Evolutionary conservation across 2,797 vertebrate genomes (phyloP).

Genomic region (Gymnoscopelus microlampas): DNA sequence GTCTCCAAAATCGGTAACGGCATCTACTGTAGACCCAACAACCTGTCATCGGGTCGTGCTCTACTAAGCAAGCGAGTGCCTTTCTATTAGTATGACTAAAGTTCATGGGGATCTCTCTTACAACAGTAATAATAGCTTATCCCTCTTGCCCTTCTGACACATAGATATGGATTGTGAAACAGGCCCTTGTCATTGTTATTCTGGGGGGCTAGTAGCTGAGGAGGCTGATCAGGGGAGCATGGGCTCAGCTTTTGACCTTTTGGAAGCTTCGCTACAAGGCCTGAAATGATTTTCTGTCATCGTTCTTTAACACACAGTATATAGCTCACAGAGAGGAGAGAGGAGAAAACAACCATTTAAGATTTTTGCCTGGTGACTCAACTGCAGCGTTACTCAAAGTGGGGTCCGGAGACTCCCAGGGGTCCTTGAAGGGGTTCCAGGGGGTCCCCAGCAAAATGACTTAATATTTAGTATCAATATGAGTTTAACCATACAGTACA

Average conservation of each 20-base stretch:
- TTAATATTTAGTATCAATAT: too few relatives aligned
- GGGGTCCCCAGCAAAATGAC: too few relatives aligned
- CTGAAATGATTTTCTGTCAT: slow-evolving; percentile 69
- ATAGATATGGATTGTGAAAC: slow-evolving; percentile 32
- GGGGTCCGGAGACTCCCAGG: too few relatives aligned
- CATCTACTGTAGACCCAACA: too few relatives aligned
- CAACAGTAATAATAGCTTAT: slow-evolving; percentile 11
- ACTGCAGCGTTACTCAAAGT: too few relatives aligned
- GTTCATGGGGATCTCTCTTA: background rate
- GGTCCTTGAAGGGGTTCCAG: too few relatives aligned
- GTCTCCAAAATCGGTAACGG: too few relatives aligned
- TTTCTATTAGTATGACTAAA: background rate
- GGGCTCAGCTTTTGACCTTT: slow-evolving; percentile 62
- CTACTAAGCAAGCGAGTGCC: background rate
- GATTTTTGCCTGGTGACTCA: too few relatives aligned
- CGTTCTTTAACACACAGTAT: slow-evolving; percentile 27
- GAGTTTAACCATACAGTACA: too few relatives aligned
- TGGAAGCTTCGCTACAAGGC: slow-evolving; percentile 48
- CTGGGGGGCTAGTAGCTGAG: slow-evolving; percentile 42
- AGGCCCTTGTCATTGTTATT: slow-evolving; percentile 15
- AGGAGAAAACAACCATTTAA: too few relatives aligned
- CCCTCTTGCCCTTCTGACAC: slow-evolving; percentile 14
- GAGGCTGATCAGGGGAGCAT: slow-evolving; percentile 37
- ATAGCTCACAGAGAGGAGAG: background rate
- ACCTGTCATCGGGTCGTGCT: too few relatives aligned